Conservation (phyloP, 2,113 vertebrate genomes). For the Mesitornis unicolor region DNA sequence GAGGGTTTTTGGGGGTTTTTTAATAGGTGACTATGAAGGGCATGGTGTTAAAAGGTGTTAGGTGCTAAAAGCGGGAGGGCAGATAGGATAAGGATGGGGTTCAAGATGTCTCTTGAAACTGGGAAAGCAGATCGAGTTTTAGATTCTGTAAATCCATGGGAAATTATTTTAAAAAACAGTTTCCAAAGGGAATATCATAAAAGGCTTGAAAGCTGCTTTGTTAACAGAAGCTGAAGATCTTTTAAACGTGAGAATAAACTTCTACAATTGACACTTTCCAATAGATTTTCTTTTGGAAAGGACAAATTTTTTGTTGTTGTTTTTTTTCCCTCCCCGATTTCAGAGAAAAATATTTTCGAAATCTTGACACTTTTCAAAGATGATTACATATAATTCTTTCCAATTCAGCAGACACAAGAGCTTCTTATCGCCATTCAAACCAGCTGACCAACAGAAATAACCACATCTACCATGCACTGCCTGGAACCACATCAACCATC, state of each 20-base stretch:
- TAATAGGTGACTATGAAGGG: background rate
- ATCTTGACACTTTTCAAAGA: background rate
- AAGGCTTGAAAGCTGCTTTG: background rate
- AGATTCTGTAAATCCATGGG: background rate
- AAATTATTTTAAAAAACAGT: background rate
- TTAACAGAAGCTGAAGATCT: background rate
- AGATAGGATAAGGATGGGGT: background rate
- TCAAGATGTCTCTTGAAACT: background rate
- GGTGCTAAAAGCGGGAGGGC: background rate
- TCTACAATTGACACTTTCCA: background rate
- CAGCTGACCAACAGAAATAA: background rate
- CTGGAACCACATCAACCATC: background rate
- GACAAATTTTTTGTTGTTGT: background rate
- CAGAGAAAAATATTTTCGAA: background rate
- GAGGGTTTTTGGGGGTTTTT: background rate
- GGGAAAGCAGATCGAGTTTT: background rate
- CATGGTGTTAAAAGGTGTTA: rapidly evolving
- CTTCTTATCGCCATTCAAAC: background rate
- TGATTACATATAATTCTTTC: background rate
- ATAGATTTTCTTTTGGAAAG: background rate
- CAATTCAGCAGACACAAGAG: background rate
- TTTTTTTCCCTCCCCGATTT: background rate
- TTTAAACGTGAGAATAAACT: background rate
- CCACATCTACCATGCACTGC: background rate
- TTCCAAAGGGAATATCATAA: background rate